These are phyloP conservation scores for Danaus melanippus DNA, from an alignment of 1,140 invertebrate genomes.

Conservation along the genomic window DNA sequence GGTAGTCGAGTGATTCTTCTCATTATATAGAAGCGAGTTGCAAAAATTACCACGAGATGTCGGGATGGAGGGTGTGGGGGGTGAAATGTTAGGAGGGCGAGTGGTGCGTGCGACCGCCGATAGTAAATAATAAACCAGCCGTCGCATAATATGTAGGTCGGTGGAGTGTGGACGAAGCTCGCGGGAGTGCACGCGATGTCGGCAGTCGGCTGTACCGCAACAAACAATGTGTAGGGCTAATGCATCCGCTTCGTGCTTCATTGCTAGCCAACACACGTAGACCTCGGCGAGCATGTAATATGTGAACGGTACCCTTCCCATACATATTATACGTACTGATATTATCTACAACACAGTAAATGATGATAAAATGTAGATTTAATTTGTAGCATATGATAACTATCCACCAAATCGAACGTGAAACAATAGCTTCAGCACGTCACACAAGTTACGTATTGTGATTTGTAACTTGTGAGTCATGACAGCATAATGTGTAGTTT, in stretches of 20 bases:
- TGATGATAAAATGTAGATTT: no score
- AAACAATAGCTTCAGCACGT: no score
- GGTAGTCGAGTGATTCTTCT: constrained; percentile 43
- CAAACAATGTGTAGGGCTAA: constrained; percentile 16
- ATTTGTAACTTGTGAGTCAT: constrained; percentile 40
- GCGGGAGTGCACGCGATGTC: constrained; percentile 48
- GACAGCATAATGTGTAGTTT: constrained; percentile 35
- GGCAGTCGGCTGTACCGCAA: constrained; percentile 16
- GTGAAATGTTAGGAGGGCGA: constrained; percentile 33
- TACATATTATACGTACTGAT: no score
- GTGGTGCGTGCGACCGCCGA: constrained; percentile 39
- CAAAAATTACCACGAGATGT: constrained; percentile 16
- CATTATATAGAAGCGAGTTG: constrained; percentile 19
- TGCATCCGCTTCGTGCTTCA: constrained; percentile 27
- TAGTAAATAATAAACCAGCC: constrained; percentile 58
- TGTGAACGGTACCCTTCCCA: constrained; percentile 4
- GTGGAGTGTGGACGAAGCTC: constrained; percentile 45
- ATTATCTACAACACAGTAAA: no score
- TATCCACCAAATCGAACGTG: no score
- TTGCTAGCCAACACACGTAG: constrained; percentile 23
- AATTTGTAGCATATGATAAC: no score
- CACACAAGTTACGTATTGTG: no score
- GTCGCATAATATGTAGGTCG: constrained; percentile 70
- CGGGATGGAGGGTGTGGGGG: constrained; percentile 21
- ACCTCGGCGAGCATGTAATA: constrained; percentile 12